phyloP scores from a whole-genome alignment of 2,888 invertebrate species.

The Apeira syringaria region DNA sequence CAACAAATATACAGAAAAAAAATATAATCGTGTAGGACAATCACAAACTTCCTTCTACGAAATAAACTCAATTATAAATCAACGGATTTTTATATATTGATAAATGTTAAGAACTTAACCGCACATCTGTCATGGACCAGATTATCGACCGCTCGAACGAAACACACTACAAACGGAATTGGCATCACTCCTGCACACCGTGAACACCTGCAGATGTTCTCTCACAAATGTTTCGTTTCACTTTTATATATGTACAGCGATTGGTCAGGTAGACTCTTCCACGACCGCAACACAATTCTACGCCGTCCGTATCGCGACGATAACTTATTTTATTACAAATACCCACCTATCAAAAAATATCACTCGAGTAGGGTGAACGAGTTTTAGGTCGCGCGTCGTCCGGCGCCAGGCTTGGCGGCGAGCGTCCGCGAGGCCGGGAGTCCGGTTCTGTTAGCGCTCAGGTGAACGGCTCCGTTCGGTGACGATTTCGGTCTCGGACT shows the following conservation, averaged over 20 bases:
- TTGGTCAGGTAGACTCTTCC: no score
- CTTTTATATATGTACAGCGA: no score
- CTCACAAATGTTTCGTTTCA: not conserved
- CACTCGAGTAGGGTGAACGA: no score
- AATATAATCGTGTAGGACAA: conserved; percentile 36
- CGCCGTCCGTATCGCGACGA: no score
- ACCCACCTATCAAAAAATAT: no score
- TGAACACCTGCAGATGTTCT: conserved; percentile 5
- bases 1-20: conserved; percentile 72
- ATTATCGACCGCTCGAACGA: conserved; percentile 21
- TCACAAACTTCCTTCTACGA: conserved; percentile 44
- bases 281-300: no score
- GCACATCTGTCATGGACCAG: conserved; percentile 19
- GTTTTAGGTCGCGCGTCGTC: conserved; percentile 52
- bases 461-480: conserved; percentile 41
- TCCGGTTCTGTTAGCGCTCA: conserved; percentile 44
- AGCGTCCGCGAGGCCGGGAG: conserved; percentile 51
- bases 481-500: conserved; percentile 61
- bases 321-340: no score
- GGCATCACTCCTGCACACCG: conserved; percentile 2
- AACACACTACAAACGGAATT: not conserved
- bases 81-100: conserved; percentile 29
- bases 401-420: conserved; percentile 56
- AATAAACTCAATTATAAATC: conserved; percentile 40
- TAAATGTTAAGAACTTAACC: conserved; percentile 21